Base-by-base conservation (phyloP, 2,888 invertebrate species). In the Tridacna gigas region DNA sequence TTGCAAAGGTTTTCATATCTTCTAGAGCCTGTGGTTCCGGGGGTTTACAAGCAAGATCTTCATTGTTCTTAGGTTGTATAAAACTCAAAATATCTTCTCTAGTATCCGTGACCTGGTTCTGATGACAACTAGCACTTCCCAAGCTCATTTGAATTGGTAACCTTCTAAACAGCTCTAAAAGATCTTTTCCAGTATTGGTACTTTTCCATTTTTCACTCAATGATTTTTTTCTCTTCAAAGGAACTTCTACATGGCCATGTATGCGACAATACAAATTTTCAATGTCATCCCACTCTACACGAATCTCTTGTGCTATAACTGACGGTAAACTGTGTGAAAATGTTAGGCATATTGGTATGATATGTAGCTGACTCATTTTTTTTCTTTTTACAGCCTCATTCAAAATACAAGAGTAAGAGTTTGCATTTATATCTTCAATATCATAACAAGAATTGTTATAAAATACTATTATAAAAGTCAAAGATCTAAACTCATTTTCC, bases 241-340 rank as follows among this genome's bases (percentile, higher is more conserved):
- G 65, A 1, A 12, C 11, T 4, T 74, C 61, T 11, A 11, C 20
- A 63, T n/a, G 12, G n/a, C 48, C 18, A 22, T 75, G 45, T 45
- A 75, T 75, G 25, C 28, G 63, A 75, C 75, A 75, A 25, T 65
- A 75, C 5, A 75, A 0, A 13, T 37, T 65, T n/a, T 75, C 75
- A 45, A 75, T 18, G 48, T 74, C 37, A 37, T 75, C 47, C 75
- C 63, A 75, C 1, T 25, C n/a, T 1, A 61, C 61, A n/a, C 15
- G 0, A 61, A 12, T 61, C 20, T 45, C 63, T 7, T 63, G 45
- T 22, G 26, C 1, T 5, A 63, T 37, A 63, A 22, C 22, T 22
- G 25, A 13, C 22, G 63, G 65, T 15, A 20, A 37, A 28, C 47
- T 65, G 7, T 11, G 18, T 47, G 75, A 75, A 11, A n/a, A 20